Base-by-base conservation (phyloP, 2,888 invertebrate species). In the Sthenelais limicola region DNA sequence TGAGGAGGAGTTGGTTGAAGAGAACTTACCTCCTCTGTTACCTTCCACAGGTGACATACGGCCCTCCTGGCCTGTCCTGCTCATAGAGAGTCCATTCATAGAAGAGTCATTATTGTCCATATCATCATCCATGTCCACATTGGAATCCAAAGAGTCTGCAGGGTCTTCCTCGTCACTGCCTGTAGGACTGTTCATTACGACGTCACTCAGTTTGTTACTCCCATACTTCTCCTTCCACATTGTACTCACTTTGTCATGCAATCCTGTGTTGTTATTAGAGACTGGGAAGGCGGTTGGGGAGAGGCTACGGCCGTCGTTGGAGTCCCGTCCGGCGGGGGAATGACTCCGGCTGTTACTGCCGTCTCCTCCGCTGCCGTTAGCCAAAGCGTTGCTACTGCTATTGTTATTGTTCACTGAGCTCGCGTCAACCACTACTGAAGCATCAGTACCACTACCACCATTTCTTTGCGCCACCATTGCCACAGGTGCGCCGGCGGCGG, bases 141-240 rank as follows among this genome's bases (percentile, higher is more conserved):
- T 43, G 12, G 62, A 62, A 26, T 62, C 62, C 12, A 62, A 35
- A 15, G 62, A 62, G 9, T 43, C 62, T 24, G 62, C 62, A 1
- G 62, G 62, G 62, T 62, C 62, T 9, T 43, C 43, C 38, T 35
- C 43, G 3, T 35, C 43, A 26, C 62, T 38, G n/a, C n/a, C n/a
- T n/a, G n/a, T n/a, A n/a, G n/a, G n/a, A n/a, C n/a, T n/a, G n/a
- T n/a, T n/a, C n/a, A n/a, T n/a, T n/a, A n/a, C n/a, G n/a, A n/a
- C n/a, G n/a, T n/a, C n/a, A n/a, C n/a, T n/a, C n/a, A n/a, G n/a
- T n/a, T n/a, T n/a, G 21, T 62, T 43, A 15, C 43, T 18, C 43
- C 62, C 62, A 43, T 62, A 62, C 24, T 62, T 62, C 38, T 62
- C 62, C 38, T 62, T 62, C 62, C 62, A 62, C 62, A 62, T 62